Percentiles rank a stretch among this genome's conserved stretches.
These are phyloP conservation scores for Pemphredon lugubris DNA, from an alignment of 2,888 invertebrate species.

Conservation along the genomic window DNA sequence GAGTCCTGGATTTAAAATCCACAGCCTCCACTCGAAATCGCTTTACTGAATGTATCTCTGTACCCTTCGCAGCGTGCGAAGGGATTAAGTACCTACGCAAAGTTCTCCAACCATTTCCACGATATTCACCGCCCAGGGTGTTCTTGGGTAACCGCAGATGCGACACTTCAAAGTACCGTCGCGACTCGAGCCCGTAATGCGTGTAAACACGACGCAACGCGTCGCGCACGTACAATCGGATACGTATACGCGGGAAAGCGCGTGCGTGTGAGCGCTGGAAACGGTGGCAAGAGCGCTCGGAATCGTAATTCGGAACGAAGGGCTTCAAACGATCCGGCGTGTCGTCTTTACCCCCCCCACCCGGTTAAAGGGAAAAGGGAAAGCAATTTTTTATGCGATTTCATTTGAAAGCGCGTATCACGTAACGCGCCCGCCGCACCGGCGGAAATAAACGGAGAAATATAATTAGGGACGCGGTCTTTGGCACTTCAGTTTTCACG, in stretches of 20 bases:
- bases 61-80: slow-evolving; percentile 54
- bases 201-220: slow-evolving; percentile 50
- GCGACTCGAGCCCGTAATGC: slow-evolving; percentile 49
- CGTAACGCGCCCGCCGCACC: background rate
- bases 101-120: slow-evolving; percentile 54
- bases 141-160: slow-evolving; percentile 68
- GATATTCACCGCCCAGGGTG: slow-evolving; percentile 60
- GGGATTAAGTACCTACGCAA: slow-evolving; percentile 63
- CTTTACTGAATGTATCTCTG: slow-evolving; percentile 57
- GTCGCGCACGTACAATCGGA: background rate
- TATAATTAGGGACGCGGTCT: slow-evolving; percentile 36
- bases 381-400: slow-evolving; percentile 29
- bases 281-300: slow-evolving; percentile 11
- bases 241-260: slow-evolving; percentile 6
- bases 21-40: slow-evolving; percentile 64
- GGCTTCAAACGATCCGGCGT: slow-evolving; percentile 30
- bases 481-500: slow-evolving; percentile 12
- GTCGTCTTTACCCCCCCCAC: slow-evolving; percentile 18
- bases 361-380: slow-evolving; percentile 2
- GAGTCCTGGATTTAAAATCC: slow-evolving; percentile 64
- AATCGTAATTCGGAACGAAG: slow-evolving; percentile 33
- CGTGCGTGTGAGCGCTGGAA: slow-evolving; percentile 17
- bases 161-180: slow-evolving; percentile 62
- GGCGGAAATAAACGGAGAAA: slow-evolving; percentile 18
- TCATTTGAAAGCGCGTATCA: slow-evolving; percentile 31